Percentiles rank a stretch among this genome's conserved stretches.
Evolutionary conservation across 1,140 invertebrate species (phyloP).

Genomic region (Drosophila arizonae): DNA sequence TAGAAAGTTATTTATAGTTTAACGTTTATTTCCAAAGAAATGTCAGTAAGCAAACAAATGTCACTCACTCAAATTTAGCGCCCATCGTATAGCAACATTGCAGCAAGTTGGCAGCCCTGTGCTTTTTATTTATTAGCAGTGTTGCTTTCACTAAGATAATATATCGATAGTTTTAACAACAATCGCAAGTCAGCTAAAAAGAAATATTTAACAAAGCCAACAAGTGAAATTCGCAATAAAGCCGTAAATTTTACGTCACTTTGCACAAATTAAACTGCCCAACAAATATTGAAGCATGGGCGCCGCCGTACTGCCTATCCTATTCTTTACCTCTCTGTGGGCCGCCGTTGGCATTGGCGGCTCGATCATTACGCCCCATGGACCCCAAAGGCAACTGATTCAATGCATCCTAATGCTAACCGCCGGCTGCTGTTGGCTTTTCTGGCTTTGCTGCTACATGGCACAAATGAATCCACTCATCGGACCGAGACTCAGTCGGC

Average conservation of each 20-base stretch:
- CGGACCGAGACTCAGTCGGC: constrained; percentile 90
- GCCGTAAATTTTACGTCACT: background rate
- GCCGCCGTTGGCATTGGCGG: constrained; percentile 91
- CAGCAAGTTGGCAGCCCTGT: constrained; percentile 22
- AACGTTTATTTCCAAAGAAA: no score
- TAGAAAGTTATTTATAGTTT: no score
- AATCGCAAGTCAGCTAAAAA: constrained; percentile 15
- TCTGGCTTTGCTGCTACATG: constrained; percentile 97
- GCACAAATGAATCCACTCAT: constrained; percentile 97
- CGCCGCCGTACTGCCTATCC: constrained; percentile 87
- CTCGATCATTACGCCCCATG: constrained; percentile 93
- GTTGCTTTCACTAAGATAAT: constrained; percentile 15
- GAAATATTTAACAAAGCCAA: constrained; percentile 29
- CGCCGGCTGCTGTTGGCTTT: constrained; percentile 94
- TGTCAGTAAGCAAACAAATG: background rate
- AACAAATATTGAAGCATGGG: constrained; percentile 85
- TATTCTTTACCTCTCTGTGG: constrained; percentile 92
- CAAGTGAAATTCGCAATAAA: constrained; percentile 29
- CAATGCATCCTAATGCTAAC: constrained; percentile 93
- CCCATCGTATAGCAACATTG: background rate
- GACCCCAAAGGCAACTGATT: constrained; percentile 91
- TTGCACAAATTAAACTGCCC: constrained; percentile 26
- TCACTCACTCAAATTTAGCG: constrained; percentile 8
- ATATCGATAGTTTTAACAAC: constrained; percentile 26
- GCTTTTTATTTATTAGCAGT: background rate